These are phyloP conservation scores for Amblyopsis hoosieri DNA, from an alignment of 2,797 vertebrate species.

Conservation along the genomic window DNA sequence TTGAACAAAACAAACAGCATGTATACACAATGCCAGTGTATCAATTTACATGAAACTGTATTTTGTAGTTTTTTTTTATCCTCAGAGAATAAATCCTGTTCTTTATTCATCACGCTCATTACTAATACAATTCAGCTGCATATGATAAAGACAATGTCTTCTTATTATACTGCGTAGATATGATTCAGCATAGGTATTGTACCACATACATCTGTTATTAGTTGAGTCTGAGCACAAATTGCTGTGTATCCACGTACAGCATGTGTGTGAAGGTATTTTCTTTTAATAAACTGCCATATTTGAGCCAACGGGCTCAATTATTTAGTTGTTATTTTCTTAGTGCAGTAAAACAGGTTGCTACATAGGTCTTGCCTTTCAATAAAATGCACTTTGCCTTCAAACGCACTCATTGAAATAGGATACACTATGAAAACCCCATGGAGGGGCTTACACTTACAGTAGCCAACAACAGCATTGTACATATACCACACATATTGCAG, in stretches of 20 bases:
- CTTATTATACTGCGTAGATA: conserved; percentile 21
- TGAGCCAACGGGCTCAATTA: conserved; percentile 36
- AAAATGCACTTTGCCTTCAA: conserved; percentile 36
- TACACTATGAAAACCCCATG: conserved; percentile 3
- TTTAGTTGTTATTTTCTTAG: conserved; percentile 59
- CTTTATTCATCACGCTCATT: conserved; percentile 10
- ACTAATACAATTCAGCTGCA: conserved; percentile 51
- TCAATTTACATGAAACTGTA: conserved; percentile 27
- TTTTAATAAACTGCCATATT: conserved; percentile 15
- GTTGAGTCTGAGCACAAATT: not conserved
- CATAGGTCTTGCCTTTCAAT: conserved; percentile 37
- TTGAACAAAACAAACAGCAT: conserved; percentile 26
- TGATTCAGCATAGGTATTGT: conserved; percentile 13
- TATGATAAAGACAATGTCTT: conserved; percentile 38
- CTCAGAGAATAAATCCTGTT: conserved; percentile 55
- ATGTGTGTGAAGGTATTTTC: not conserved
- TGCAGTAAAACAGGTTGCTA: conserved; percentile 43
- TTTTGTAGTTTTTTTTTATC: conserved; percentile 36
- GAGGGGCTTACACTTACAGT: too few relatives aligned
- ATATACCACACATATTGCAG: too few relatives aligned
- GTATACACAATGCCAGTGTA: conserved; percentile 12
- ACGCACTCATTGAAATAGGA: conserved; percentile 30
- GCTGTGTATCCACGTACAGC: not conserved
- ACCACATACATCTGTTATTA: not conserved
- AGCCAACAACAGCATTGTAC: too few relatives aligned